Evolutionary conservation across 1,140 invertebrate species (phyloP), one percentile per base, ranked within the genome.

Genomic region (Cydia pomonella): DNA sequence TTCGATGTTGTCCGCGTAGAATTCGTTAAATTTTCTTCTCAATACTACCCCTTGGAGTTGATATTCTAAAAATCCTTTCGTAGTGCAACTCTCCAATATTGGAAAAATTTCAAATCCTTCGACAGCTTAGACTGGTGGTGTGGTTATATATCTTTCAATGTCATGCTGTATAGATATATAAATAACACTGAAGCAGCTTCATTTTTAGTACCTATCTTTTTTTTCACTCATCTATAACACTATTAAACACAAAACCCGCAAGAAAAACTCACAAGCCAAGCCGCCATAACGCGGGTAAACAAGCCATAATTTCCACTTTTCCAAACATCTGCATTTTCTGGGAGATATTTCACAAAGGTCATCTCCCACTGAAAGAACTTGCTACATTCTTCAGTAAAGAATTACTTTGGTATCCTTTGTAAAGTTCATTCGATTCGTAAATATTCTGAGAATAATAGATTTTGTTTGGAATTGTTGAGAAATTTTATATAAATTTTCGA

Each of bases 301-400:
- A 69, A 69, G 27, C 33, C 64, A 38, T 33, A 69, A 69, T 69
- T 69, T 69, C 5, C 41, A 69, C 29, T 41, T 69, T 69, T 18
- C 64, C 64, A 38, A 69, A 38, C 27, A 69, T 69, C 64, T 69
- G 64, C 64, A 69, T 69, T 69, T 69, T 66, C 63, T 69, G 12
- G 0, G 64, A 69, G n/a, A 33, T 69, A 38, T 69, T 69, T 69
- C 64, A 12, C 27, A 38, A 69, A 41, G 64, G 64, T 69, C 29
- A 21, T 69, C 16, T 23, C 64, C 64, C n/a, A 9, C 13, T 6
- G 23, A 69, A 69, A n/a, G 23, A 33, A 38, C 29, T 69, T 41
- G 63, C 27, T 33, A 41, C 64, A 69, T 69, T 38, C 29, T 38
- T 69, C 29, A 10, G n/a, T 38, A 12, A 18, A 38, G n/a, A 33